These are phyloP conservation scores for Dusona sp. DNA, from an alignment of 2,888 invertebrate genomes.

Conservation along the genomic window DNA sequence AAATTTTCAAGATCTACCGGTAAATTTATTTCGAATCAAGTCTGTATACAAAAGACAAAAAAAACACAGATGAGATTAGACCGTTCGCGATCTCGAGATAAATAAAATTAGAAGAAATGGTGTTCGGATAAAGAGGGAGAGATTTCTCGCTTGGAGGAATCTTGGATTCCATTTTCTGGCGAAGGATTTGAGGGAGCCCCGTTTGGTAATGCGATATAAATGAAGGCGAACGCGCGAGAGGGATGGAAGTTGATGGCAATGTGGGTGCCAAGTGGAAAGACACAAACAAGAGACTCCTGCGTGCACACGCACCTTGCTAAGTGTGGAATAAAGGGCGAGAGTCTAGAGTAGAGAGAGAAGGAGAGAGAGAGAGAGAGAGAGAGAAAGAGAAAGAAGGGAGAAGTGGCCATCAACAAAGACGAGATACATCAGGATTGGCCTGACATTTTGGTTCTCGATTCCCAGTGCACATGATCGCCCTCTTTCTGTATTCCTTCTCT, in stretches of 20 bases:
- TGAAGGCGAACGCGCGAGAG: slow-evolving; percentile 74
- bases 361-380: slow-evolving; percentile 2
- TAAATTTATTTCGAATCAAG: neutral
- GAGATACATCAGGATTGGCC: slow-evolving; percentile 83
- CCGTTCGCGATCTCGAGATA: slow-evolving; percentile 29
- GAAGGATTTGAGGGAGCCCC: slow-evolving; percentile 76
- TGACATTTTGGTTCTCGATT: slow-evolving; percentile 81
- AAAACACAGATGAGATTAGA: slow-evolving; percentile 23
- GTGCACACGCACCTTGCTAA: slow-evolving; percentile 43
- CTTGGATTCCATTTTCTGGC: slow-evolving; percentile 72
- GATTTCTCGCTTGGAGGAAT: slow-evolving; percentile 69
- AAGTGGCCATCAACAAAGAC: slow-evolving; percentile 64
- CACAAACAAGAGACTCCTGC: slow-evolving; percentile 72
- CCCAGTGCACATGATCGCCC: slow-evolving; percentile 39
- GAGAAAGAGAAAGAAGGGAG: slow-evolving; percentile 21
- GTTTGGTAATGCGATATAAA: slow-evolving; percentile 81
- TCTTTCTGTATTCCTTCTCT: slow-evolving; percentile 45
- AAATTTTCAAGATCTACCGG: neutral
- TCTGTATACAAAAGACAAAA: neutral
- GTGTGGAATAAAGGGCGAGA: slow-evolving; percentile 23
- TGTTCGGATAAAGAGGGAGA: slow-evolving; percentile 67
- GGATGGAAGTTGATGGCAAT: slow-evolving; percentile 24
- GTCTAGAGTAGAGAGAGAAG: neutral
- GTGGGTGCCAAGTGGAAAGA: slow-evolving; percentile 76
- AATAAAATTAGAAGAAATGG: slow-evolving; percentile 34